phyloP scores from a whole-genome alignment of 2,888 invertebrate genomes.

The Napeogenes inachia region DNA sequence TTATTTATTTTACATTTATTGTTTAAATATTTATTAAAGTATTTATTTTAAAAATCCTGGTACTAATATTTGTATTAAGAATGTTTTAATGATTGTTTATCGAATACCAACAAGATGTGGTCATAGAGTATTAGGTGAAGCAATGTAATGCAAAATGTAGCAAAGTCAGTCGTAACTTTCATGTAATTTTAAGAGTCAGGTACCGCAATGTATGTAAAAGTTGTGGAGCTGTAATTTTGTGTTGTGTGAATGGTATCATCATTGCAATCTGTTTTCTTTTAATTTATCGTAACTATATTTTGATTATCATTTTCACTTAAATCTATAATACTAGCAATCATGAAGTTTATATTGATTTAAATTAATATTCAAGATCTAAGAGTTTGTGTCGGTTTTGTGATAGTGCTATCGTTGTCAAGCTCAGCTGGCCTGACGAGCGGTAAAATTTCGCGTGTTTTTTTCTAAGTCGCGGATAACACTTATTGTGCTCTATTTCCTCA shows the following conservation, averaged over 20 bases:
- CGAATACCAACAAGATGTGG: slow-evolving; percentile 1
- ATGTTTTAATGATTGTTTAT: background rate
- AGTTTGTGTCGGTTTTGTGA: slow-evolving; percentile 32
- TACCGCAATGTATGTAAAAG: slow-evolving; percentile 28
- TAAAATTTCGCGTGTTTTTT: slow-evolving; percentile 70
- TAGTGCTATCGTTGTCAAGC: slow-evolving; percentile 72
- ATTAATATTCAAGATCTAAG: slow-evolving; percentile 6
- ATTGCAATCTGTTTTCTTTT: slow-evolving; percentile 20
- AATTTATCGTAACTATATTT: slow-evolving; percentile 24
- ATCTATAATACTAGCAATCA: background rate
- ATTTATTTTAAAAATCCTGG: no score
- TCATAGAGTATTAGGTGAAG: background rate
- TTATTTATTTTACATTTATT: no score
- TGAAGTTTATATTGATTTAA: slow-evolving; percentile 9
- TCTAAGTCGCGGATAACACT: slow-evolving; percentile 58
- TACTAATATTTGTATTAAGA: no score
- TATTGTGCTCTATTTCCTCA: slow-evolving; percentile 67
- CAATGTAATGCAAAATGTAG: slow-evolving; percentile 23
- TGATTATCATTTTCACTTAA: slow-evolving; percentile 10
- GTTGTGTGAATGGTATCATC: slow-evolving; percentile 26
- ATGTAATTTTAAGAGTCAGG: slow-evolving; percentile 11
- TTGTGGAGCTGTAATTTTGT: slow-evolving; percentile 29
- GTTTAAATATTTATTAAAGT: no score
- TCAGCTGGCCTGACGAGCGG: slow-evolving; percentile 74
- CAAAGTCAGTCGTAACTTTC: slow-evolving; percentile 18